phyloP scores from a whole-genome alignment of 2,797 vertebrate species.

The Lycodopsis pacificus region DNA sequence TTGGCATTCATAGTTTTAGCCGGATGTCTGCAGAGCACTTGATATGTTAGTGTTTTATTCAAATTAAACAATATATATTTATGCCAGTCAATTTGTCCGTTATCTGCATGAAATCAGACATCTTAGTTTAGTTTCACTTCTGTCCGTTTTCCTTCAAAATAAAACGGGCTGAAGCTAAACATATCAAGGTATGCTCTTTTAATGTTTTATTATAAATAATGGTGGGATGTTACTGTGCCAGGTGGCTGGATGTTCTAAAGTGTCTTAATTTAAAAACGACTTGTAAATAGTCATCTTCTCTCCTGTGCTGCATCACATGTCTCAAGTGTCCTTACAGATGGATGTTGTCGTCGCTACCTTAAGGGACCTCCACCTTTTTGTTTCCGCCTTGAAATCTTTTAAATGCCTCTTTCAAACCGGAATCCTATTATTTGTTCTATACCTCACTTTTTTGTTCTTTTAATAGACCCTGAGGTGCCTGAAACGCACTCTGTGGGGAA shows the following conservation, averaged over 20 bases:
- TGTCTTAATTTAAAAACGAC: slow-evolving; percentile 61
- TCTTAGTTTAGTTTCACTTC: slow-evolving; percentile 20
- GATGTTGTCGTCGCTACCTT: slow-evolving; percentile 11
- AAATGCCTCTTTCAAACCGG: slow-evolving; percentile 19
- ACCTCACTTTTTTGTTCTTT: neutral
- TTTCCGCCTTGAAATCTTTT: slow-evolving; percentile 24
- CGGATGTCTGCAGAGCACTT: slow-evolving; percentile 7
- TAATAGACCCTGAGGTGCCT: neutral
- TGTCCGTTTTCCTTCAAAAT: neutral
- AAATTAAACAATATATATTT: neutral
- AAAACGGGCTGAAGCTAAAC: slow-evolving; percentile 2
- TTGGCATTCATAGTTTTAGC: slow-evolving; percentile 37
- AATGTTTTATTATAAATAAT: slow-evolving; percentile 44
- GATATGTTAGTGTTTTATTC: slow-evolving; percentile 12
- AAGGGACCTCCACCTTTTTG: neutral
- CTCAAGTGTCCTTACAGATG: slow-evolving; percentile 25
- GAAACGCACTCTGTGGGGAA: neutral
- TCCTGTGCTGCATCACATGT: slow-evolving; percentile 28
- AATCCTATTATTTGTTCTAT: neutral
- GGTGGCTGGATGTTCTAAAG: slow-evolving; percentile 42
- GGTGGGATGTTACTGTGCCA: slow-evolving; percentile 34
- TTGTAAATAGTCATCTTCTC: slow-evolving; percentile 40
- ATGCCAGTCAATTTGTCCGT: slow-evolving; percentile 5
- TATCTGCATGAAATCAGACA: neutral
- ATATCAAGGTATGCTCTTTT: slow-evolving; percentile 35